These are phyloP conservation scores for Sinotaia quadrata DNA, from an alignment of 2,888 invertebrate genomes.

Conservation along the genomic window DNA sequence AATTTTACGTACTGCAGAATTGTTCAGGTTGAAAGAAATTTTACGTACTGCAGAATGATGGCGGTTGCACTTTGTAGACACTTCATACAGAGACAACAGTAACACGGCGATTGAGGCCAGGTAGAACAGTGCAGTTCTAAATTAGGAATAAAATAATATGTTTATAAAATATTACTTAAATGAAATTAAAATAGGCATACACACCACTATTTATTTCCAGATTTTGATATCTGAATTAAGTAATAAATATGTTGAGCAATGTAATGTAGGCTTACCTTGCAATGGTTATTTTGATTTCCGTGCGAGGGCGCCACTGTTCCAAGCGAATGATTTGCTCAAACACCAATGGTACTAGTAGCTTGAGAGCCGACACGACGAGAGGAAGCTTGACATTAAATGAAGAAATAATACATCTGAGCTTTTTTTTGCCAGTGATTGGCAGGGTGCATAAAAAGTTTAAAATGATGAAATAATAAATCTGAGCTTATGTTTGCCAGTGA, in stretches of 20 bases:
- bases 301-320: conserved; percentile 57
- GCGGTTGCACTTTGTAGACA: conserved; percentile 38
- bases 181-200: no score
- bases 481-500: no score
- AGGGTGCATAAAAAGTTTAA: no score
- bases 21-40: no score
- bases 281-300: conserved; percentile 51
- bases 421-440: no score
- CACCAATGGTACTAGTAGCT: conserved; percentile 52
- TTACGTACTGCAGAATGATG: conserved; percentile 2
- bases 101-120: conserved; percentile 55
- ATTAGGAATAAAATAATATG: conserved; percentile 9
- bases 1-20: no score
- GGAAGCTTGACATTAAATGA: conserved; percentile 44
- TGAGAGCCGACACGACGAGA: conserved; percentile 51
- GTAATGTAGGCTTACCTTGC: conserved; percentile 48
- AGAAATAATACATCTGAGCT: no score
- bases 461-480: no score
- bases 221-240: no score
- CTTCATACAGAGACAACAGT: conserved; percentile 48
- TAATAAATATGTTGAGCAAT: neutral
- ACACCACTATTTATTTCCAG: no score
- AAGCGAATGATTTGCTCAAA: conserved; percentile 46
- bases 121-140: conserved; percentile 59
- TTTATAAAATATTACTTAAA: no score